Percentiles rank a stretch among this genome's conserved stretches.
Evolutionary conservation across 2,113 vertebrate species (phyloP).

Genomic region (Lichenostomus cassidix): DNA sequence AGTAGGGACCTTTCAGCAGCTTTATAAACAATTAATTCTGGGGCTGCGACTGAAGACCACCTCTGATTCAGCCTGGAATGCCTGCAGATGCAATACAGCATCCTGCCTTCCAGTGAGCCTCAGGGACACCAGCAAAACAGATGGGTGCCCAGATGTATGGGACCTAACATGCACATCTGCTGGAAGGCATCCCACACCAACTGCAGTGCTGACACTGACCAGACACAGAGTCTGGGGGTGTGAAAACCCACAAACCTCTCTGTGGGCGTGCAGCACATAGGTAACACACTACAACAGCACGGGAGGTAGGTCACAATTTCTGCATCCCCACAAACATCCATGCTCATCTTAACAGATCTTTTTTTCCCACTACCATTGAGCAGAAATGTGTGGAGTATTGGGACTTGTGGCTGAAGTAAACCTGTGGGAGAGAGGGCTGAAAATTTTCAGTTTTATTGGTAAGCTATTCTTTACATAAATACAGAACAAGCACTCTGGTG

Average conservation of each 20-base stretch:
- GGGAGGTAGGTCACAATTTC: background rate
- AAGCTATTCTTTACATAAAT: background rate
- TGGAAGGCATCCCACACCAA: background rate
- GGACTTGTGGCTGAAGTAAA: background rate
- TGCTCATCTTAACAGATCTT: background rate
- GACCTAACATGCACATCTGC: background rate
- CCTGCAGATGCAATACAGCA: background rate
- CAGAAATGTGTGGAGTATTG: background rate
- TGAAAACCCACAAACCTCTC: background rate
- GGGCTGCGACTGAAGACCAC: background rate
- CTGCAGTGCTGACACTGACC: background rate
- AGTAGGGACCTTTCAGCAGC: constrained; percentile 11
- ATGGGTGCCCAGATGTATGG: background rate
- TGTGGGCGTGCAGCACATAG: background rate
- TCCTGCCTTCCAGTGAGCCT: background rate
- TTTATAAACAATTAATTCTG: constrained; percentile 47
- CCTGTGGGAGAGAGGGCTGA: background rate
- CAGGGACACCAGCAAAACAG: background rate
- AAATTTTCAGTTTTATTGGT: background rate
- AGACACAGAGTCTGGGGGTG: background rate
- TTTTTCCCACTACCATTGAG: background rate
- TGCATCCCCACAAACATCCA: background rate
- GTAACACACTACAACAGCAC: background rate
- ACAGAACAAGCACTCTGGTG: background rate
- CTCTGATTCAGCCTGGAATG: background rate